A percentile compares a stretch with the other conserved stretches of the same genome.
Evolutionary conservation across 2,888 invertebrate species (phyloP).

Genomic region (Dryocosmus kuriphilus): DNA sequence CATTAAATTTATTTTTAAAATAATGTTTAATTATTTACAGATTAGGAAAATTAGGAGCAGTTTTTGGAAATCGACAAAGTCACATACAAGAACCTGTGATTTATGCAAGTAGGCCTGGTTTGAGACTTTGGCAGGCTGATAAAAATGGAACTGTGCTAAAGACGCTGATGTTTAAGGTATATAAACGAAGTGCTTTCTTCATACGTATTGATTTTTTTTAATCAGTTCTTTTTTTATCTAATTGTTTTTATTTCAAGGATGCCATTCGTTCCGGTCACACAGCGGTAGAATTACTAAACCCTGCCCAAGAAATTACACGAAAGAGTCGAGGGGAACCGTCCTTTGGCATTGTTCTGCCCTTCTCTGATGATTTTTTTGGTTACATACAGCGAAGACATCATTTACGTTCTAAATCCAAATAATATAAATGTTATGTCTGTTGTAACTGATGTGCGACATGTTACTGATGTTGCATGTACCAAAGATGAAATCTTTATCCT

Average conservation of each 20-base stretch:
- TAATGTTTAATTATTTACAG: constrained; percentile 68
- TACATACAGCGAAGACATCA: constrained; percentile 84
- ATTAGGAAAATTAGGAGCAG: constrained; percentile 83
- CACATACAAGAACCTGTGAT: constrained; percentile 80
- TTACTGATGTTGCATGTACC: constrained; percentile 80
- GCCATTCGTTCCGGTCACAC: constrained; percentile 75
- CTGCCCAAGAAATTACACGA: constrained; percentile 78
- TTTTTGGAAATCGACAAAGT: constrained; percentile 80
- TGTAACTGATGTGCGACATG: constrained; percentile 69
- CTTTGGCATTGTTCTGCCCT: constrained; percentile 84
- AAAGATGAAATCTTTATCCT: constrained; percentile 90
- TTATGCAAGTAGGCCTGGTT: constrained; percentile 90
- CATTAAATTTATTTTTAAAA: not conserved
- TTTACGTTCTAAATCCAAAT: constrained; percentile 88
- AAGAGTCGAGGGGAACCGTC: constrained; percentile 80
- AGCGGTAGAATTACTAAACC: constrained; percentile 87
- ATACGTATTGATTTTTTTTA: not conserved
- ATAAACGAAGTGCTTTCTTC: constrained; percentile 23
- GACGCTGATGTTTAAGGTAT: constrained; percentile 90
- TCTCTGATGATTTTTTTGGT: constrained; percentile 87
- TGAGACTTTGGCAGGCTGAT: constrained; percentile 91
- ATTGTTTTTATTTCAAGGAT: constrained; percentile 63
- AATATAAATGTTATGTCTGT: constrained; percentile 74
- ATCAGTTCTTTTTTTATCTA: not conserved
- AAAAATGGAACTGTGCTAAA: constrained; percentile 87